A percentile compares a stretch with the other conserved stretches of the same genome.
Evolutionary conservation across 2,888 invertebrate species (phyloP).

Genomic region (Tetranychus piercei): DNA sequence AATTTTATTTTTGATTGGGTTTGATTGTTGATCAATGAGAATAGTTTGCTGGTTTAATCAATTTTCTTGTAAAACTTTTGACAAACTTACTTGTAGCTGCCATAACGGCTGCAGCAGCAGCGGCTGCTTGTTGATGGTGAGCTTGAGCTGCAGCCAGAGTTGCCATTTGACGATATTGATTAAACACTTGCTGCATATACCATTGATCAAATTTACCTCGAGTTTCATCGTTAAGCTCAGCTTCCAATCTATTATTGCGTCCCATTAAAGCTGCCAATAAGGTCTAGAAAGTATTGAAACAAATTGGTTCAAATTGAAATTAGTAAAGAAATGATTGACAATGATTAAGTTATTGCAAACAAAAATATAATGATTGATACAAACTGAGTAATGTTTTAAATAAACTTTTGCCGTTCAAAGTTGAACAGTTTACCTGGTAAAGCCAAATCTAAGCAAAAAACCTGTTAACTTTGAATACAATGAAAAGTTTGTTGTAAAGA

Average conservation of each 20-base stretch:
- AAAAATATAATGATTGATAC: neutral
- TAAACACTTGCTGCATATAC: slow-evolving; percentile 42
- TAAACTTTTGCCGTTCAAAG: neutral
- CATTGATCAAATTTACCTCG: slow-evolving; percentile 75
- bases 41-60: neutral
- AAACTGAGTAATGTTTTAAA: neutral
- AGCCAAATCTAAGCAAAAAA: too few relatives aligned
- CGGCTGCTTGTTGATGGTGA: slow-evolving; percentile 20
- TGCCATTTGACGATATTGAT: slow-evolving; percentile 26
- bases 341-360: neutral
- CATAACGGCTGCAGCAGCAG: slow-evolving; percentile 20
- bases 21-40: neutral
- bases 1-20: neutral
- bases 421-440: too few relatives aligned
- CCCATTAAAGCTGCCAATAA: slow-evolving; percentile 53
- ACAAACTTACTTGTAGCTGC: slow-evolving; percentile 14
- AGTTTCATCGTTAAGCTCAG: slow-evolving; percentile 54
- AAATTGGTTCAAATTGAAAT: neutral
- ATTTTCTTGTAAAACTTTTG: slow-evolving; percentile 10
- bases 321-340: neutral
- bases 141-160: slow-evolving; percentile 22
- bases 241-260: slow-evolving; percentile 9
- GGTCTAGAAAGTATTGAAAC: slow-evolving; percentile 29
- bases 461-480: too few relatives aligned
- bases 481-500: neutral